A percentile compares a stretch with the other conserved stretches of the same genome.
Conservation (phyloP, 2,113 vertebrate genomes). For the Pseudopodoces humilis region DNA sequence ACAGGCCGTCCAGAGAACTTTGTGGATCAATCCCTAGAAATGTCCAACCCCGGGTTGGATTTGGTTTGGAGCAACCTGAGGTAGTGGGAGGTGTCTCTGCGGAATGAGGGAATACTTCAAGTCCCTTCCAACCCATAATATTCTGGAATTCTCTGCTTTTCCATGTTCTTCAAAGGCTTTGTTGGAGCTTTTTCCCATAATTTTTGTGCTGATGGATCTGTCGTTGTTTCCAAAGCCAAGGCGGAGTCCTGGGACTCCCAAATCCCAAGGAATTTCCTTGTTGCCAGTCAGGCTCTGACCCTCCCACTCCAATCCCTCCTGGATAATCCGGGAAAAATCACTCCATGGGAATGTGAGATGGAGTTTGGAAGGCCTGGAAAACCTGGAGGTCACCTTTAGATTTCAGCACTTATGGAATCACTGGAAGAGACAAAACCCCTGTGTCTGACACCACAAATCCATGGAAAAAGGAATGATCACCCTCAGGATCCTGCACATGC, state of each 20-base stretch:
- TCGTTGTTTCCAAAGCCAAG: background rate
- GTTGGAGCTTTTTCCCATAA: background rate
- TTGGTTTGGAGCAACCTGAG: background rate
- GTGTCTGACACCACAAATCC: background rate
- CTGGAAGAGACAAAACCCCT: background rate
- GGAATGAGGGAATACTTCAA: background rate
- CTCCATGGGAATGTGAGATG: background rate
- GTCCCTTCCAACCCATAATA: background rate
- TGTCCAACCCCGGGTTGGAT: background rate
- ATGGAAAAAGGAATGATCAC: background rate
- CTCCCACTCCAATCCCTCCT: background rate
- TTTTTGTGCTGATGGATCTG: background rate
- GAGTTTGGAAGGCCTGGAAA: background rate
- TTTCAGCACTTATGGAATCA: background rate
- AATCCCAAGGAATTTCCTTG: background rate
- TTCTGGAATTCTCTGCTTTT: background rate
- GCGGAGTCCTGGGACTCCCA: background rate
- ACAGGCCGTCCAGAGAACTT: background rate
- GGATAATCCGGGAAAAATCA: background rate
- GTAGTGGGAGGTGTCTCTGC: background rate
- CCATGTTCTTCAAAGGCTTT: background rate
- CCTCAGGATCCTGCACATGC: accelerated
- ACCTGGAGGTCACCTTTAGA: background rate
- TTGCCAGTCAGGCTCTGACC: background rate
- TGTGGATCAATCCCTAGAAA: background rate